Evolutionary conservation across 2,888 invertebrate genomes (phyloP), one percentile per base, ranked within the genome.

Genomic region (Drosophila incognita): DNA sequence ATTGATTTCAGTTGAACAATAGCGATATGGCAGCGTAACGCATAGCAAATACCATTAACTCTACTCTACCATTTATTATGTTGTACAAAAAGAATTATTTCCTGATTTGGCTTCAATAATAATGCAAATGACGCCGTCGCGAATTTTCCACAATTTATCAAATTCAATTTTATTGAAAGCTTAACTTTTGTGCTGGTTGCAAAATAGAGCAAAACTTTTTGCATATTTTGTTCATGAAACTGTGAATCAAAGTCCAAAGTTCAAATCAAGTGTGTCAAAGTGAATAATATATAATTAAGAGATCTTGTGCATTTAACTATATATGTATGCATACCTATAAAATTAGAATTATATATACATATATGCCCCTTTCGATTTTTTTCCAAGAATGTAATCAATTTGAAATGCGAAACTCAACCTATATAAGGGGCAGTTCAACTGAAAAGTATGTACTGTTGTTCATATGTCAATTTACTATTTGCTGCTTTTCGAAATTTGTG

Each of bases 1-100:
- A 49, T 65, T n/a, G 38, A 38, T 40, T 54, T 65, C 65, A 29
- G 51, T 21, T 42, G 24, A 66, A 68, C 68, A 68, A 68, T 66
- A 51, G 51, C 57, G 66, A 67, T 40, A 24, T 68, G 65, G 56
- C 29, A 56, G 33, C 49, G 53, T 53, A 24, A 46, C 31, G 64
- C 35, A n/a, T 8, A 11, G 49, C 35, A 54, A 68, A 68, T 65
- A 35, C 54, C 65, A 49, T 36, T 11, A 33, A 21, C 10, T 18
- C n/a, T 4, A 24, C 35, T 53, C 13, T 13, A 65, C 24, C 48
- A 68, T 51, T 68, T 51, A 67, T 40, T 33, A 42, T 64, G 48
- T 63, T 38, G 13, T 24, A 1, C 11, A 15, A 15, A 33, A 2
- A 51, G 10, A 33, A 1, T 15, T 38, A 60, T 60, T 65, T 63